Evolutionary conservation across 2,113 vertebrate genomes (phyloP).

Genomic region (Steatornis caripensis): DNA sequence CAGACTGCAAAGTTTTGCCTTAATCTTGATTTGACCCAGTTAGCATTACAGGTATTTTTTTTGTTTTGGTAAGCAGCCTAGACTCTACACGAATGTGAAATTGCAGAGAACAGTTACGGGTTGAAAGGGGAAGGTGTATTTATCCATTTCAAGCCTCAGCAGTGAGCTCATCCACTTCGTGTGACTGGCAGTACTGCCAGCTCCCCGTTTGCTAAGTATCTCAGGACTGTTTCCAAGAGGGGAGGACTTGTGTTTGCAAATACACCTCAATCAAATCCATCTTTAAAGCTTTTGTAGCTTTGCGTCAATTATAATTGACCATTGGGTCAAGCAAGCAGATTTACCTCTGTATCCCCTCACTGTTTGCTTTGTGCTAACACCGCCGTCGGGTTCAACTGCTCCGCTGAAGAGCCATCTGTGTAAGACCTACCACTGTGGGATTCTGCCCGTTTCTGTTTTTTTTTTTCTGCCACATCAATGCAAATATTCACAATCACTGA

Average conservation of each 20-base stretch:
- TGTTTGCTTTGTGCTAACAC: neutral
- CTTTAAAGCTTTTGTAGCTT: neutral
- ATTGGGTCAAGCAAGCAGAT: neutral
- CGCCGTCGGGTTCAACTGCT: rapidly evolving
- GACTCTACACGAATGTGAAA: neutral
- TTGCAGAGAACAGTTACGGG: neutral
- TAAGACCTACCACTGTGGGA: neutral
- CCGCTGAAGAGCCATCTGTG: neutral
- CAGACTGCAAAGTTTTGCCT: neutral
- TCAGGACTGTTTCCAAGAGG: neutral
- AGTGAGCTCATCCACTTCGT: neutral
- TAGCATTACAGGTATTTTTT: neutral
- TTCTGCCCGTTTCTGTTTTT: too few species aligned
- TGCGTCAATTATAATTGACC: neutral
- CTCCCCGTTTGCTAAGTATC: neutral
- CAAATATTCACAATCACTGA: neutral
- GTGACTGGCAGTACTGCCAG: neutral
- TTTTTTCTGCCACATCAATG: neutral
- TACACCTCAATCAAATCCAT: neutral
- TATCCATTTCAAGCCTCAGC: neutral
- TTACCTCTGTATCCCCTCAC: neutral
- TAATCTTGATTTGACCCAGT: neutral
- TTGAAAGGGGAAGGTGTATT: neutral
- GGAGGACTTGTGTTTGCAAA: neutral
- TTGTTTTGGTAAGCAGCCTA: neutral